A percentile compares a stretch with the other conserved stretches of the same genome.
Conservation (phyloP, 2,113 vertebrate species). For the Propithecus coquereli region DNA sequence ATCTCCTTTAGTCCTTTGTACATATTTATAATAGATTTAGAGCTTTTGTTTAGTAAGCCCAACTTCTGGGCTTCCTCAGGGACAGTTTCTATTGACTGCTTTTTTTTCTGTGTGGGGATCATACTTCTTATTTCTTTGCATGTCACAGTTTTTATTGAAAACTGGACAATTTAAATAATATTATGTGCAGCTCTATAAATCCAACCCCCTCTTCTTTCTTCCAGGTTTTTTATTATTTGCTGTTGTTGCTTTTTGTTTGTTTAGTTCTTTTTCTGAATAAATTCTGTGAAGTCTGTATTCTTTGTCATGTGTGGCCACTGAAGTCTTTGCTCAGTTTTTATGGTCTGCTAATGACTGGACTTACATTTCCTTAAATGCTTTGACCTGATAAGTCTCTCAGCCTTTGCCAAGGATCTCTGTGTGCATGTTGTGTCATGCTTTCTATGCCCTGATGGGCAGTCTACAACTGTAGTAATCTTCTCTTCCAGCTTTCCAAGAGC, state of each 20-base stretch:
- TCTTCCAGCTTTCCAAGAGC: not conserved
- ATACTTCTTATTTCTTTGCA: not conserved
- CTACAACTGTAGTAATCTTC: not conserved
- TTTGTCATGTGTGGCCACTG: not conserved
- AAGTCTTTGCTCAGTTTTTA: not conserved
- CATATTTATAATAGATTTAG: not conserved
- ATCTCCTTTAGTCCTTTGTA: not conserved
- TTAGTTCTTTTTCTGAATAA: not conserved
- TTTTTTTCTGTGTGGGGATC: not conserved
- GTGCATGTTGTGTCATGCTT: not conserved
- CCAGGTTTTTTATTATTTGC: not conserved
- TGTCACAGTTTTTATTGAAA: slow-evolving; percentile 15
- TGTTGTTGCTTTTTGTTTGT: not conserved
- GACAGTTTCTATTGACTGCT: not conserved
- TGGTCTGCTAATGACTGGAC: not conserved
- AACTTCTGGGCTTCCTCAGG: not conserved
- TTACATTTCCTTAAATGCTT: not conserved
- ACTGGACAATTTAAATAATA: not conserved
- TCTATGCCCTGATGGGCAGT: not conserved
- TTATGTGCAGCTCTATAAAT: not conserved
- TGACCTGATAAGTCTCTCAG: not conserved
- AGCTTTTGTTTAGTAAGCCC: not conserved
- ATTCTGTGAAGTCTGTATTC: not conserved
- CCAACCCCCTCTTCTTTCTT: not conserved
- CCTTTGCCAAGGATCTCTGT: not conserved